These are phyloP conservation scores for Ariolimax columbianus DNA, from an alignment of 2,888 invertebrate species.

Conservation along the genomic window DNA sequence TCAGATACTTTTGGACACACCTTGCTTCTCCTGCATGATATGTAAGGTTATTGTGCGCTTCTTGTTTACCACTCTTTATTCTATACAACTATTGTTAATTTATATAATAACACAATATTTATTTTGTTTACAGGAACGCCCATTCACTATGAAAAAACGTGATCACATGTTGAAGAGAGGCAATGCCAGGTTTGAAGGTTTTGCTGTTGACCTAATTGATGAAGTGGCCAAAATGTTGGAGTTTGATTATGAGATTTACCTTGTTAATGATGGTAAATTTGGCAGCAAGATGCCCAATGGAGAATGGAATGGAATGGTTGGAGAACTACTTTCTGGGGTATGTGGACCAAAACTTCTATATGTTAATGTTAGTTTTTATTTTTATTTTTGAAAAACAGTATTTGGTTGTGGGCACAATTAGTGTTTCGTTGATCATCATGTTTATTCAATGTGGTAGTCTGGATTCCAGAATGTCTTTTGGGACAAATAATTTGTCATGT, in stretches of 20 bases:
- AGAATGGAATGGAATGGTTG: slow-evolving; percentile 77
- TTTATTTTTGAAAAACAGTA: no score
- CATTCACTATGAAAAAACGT: slow-evolving; percentile 72
- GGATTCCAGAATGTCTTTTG: no score
- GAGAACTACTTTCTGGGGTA: slow-evolving; percentile 77
- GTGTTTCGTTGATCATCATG: no score
- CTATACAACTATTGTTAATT: not conserved
- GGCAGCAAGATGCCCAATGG: slow-evolving; percentile 67
- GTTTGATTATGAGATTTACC: slow-evolving; percentile 73
- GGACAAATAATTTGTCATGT: no score
- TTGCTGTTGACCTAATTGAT: slow-evolving; percentile 74
- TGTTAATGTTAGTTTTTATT: no score
- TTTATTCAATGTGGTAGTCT: no score
- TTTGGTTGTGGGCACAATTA: no score
- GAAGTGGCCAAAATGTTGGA: slow-evolving; percentile 68
- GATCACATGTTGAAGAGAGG: slow-evolving; percentile 64
- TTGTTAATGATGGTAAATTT: slow-evolving; percentile 75
- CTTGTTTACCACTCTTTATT: not conserved
- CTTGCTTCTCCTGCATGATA: no score
- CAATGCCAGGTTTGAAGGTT: slow-evolving; percentile 74
- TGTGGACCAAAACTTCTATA: slow-evolving; percentile 30
- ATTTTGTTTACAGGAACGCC: slow-evolving; percentile 65
- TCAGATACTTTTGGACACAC: no score
- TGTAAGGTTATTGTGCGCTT: not conserved
- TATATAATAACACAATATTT: not conserved